Conservation (phyloP, 2,113 vertebrate genomes). For the Rhodinocichla rosea region DNA sequence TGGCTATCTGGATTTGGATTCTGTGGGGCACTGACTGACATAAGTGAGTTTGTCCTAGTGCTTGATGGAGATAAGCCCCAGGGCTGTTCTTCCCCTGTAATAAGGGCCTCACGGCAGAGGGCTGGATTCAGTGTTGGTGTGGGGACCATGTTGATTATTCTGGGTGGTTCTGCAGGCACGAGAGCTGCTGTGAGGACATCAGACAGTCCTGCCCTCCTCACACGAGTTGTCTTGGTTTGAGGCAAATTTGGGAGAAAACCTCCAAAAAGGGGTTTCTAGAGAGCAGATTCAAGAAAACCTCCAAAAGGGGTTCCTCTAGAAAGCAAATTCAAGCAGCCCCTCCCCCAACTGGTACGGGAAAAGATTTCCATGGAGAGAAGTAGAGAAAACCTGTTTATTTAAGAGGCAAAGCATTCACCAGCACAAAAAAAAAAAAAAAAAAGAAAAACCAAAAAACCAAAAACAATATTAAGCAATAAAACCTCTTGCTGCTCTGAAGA, state of each 20-base stretch:
- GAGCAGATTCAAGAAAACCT: background rate
- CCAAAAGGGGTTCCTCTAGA: background rate
- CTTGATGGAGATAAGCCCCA: background rate
- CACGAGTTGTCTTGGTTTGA: rapidly evolving
- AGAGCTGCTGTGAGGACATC: background rate
- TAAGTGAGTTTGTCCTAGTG: background rate
- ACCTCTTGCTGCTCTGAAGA: background rate
- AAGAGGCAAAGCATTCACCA: background rate
- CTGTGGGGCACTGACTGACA: rapidly evolving
- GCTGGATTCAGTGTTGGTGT: background rate
- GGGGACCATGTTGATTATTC: background rate
- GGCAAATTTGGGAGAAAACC: background rate
- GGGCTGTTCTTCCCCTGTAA: background rate
- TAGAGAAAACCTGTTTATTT: background rate
- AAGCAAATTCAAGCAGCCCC: background rate
- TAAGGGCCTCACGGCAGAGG: background rate
- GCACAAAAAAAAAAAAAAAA: too few species aligned
- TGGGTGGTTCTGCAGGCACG: background rate
- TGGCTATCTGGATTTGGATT: background rate
- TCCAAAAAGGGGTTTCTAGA: background rate
- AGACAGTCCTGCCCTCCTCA: background rate
- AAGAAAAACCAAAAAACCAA: too few species aligned
- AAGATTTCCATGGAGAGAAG: background rate
- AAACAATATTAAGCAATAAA: background rate
- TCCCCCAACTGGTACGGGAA: background rate